These are phyloP conservation scores for Lamellibrachia satsuma DNA, from an alignment of 2,888 invertebrate species.

Conservation along the genomic window DNA sequence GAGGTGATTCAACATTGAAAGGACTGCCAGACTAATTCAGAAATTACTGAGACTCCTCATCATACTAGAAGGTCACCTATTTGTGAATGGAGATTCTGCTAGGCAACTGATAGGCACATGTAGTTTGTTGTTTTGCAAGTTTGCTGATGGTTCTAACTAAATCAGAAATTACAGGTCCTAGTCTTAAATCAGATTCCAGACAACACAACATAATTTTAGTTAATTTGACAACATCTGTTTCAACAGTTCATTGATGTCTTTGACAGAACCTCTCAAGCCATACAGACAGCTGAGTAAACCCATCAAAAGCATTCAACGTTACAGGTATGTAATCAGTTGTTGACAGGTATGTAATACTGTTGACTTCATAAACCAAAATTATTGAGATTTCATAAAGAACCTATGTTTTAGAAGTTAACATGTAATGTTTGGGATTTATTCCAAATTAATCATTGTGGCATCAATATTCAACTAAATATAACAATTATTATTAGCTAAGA, in stretches of 20 bases:
- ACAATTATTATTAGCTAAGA: background rate
- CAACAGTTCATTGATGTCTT: too few species aligned
- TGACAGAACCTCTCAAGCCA: background rate
- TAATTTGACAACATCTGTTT: too few species aligned
- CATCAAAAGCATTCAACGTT: background rate
- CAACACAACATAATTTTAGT: too few species aligned
- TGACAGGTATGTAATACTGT: background rate
- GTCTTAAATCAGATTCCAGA: too few species aligned
- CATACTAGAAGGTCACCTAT: conserved; percentile 21
- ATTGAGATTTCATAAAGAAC: background rate
- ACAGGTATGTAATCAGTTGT: background rate
- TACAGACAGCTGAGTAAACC: background rate
- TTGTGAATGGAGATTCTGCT: background rate
- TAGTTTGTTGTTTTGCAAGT: background rate
- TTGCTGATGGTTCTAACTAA: too few species aligned
- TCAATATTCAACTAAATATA: background rate
- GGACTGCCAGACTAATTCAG: background rate
- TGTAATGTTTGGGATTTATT: background rate
- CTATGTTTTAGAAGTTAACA: background rate
- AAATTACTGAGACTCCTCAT: background rate
- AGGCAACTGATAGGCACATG: background rate
- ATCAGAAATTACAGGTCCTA: too few species aligned
- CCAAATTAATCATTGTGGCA: background rate
- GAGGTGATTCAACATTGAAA: background rate
- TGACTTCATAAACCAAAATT: background rate